Conservation (phyloP, 2,888 invertebrate genomes). For the Ormia ochracea region DNA sequence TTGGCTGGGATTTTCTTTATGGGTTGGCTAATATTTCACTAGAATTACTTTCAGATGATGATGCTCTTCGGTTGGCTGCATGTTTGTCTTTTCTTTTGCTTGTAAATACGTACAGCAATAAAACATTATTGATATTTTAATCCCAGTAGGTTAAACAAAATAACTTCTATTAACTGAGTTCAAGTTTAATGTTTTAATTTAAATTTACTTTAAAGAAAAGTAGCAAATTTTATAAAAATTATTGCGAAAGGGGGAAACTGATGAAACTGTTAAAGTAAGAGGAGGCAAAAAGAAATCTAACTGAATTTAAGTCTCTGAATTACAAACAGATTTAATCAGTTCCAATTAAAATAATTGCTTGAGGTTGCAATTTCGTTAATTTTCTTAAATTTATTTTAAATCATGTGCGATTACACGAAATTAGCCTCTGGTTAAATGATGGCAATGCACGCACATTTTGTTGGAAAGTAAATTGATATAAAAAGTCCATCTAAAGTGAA, state of each 20-base stretch:
- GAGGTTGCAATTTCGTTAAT: conserved; percentile 31
- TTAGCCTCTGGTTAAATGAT: not conserved
- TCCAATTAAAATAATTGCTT: conserved; percentile 53
- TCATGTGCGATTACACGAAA: not conserved
- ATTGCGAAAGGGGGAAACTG: not conserved
- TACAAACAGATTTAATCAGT: conserved; percentile 5
- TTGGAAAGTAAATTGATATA: not conserved
- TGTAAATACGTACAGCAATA: not conserved
- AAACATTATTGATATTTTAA: conserved; percentile 41
- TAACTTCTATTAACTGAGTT: conserved; percentile 18
- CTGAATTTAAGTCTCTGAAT: not conserved
- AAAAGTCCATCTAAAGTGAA: not conserved
- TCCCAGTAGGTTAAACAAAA: conserved; percentile 50
- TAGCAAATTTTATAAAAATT: not conserved
- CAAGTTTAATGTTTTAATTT: conserved; percentile 37
- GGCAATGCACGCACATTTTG: conserved; percentile 20
- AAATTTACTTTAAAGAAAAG: not conserved
- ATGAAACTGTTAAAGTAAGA: not conserved
- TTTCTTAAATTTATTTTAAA: conserved; percentile 10
- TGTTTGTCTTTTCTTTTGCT: not conserved
- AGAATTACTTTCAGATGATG: not conserved
- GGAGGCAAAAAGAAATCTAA: not conserved
- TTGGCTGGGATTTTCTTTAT: not conserved
- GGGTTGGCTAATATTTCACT: not conserved
- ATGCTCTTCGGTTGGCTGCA: conserved; percentile 27